Conservation (phyloP, 2,888 invertebrate species). For the Perdita meconis region DNA sequence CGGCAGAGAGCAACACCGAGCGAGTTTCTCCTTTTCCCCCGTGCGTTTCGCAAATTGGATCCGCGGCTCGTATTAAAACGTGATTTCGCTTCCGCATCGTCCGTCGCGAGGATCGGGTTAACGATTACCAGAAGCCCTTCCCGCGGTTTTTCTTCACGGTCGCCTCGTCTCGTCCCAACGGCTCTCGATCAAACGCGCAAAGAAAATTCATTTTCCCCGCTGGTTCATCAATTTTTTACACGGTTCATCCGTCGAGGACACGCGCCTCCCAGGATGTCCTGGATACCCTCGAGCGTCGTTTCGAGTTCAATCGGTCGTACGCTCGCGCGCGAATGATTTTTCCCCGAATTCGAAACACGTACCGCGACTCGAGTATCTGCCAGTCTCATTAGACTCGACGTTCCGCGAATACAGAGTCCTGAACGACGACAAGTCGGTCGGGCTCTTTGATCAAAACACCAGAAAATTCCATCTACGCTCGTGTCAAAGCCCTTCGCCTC, state of each 20-base stretch:
- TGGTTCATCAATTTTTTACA: conserved; percentile 32
- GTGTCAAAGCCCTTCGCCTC: conserved; percentile 45
- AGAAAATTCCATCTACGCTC: conserved; percentile 59
- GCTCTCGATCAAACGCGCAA: conserved; percentile 29
- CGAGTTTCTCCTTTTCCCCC: not conserved
- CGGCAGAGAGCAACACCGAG: not conserved
- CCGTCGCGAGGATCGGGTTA: conserved; percentile 13
- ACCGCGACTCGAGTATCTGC: conserved; percentile 28
- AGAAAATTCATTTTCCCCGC: conserved; percentile 5
- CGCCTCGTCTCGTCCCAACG: conserved; percentile 13
- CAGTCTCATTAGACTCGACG: conserved; percentile 55
- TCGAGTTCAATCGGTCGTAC: not conserved
- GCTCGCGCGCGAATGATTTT: conserved; percentile 15
- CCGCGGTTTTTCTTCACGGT: not conserved
- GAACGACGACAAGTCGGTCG: conserved; percentile 11
- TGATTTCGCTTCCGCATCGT: not conserved
- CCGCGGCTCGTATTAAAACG: conserved; percentile 12
- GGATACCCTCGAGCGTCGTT: not conserved
- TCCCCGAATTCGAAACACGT: conserved; percentile 43
- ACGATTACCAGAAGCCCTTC: conserved; percentile 23
- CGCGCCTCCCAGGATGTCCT: no score
- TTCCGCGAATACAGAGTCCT: conserved; percentile 24
- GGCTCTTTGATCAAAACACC: conserved; percentile 62
- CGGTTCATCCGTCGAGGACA: not conserved
- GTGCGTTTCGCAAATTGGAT: not conserved